Percentiles rank a stretch among this genome's conserved stretches.
Evolutionary conservation across 2,797 vertebrate species (phyloP).

Genomic region (Nannoperca australis): DNA sequence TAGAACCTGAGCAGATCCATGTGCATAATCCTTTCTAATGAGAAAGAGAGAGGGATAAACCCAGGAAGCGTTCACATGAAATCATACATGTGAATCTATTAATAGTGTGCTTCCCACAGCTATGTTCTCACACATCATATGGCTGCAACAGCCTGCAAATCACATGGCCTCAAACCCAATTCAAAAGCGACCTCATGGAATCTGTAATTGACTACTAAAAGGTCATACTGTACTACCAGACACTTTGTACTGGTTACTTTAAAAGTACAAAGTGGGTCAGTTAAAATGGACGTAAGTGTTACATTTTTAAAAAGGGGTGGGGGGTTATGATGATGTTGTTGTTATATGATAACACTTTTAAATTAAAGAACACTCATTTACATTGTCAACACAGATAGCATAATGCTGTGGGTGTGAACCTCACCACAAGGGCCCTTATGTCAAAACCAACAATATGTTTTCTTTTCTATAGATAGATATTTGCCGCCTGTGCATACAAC

Average conservation of each 20-base stretch:
- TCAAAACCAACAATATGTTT: too few species aligned
- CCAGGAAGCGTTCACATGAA: constrained; percentile 38
- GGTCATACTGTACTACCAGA: not conserved
- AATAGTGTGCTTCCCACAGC: constrained; percentile 57
- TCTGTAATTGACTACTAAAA: constrained; percentile 13
- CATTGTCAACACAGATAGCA: not conserved
- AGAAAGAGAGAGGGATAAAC: constrained; percentile 4
- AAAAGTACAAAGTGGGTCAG: not conserved
- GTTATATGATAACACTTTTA: not conserved
- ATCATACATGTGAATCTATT: constrained; percentile 58
- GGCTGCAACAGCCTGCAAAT: constrained; percentile 53
- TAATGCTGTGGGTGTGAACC: not conserved
- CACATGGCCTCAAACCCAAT: constrained; percentile 33
- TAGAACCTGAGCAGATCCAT: constrained; percentile 34
- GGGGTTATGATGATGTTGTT: not conserved
- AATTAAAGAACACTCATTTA: not conserved
- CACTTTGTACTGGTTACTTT: not conserved
- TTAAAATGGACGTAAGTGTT: too few species aligned
- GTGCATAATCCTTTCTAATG: constrained; percentile 26
- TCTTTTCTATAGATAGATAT: too few species aligned
- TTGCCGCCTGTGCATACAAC: not conserved
- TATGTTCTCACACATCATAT: constrained; percentile 65
- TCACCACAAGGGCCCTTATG: not conserved
- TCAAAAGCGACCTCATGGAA: constrained; percentile 29
- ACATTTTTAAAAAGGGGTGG: not conserved